Conservation (phyloP, 2,888 invertebrate species). For the Automeris io region DNA sequence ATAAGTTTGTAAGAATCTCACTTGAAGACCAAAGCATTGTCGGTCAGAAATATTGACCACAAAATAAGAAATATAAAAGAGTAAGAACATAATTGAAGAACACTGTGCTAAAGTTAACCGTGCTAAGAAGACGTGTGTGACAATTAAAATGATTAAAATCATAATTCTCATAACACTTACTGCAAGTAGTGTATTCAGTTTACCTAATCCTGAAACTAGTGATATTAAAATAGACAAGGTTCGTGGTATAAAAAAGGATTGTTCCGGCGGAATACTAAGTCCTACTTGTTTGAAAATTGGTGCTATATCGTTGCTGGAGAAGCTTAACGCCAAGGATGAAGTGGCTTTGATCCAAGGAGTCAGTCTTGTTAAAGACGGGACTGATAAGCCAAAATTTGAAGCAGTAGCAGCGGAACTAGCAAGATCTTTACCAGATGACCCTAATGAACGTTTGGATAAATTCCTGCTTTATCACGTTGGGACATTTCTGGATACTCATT, state of each 20-base stretch:
- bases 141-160: conserved; percentile 36
- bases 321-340: conserved; percentile 58
- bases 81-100: conserved; percentile 30
- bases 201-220: conserved; percentile 34
- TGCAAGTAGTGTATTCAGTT: conserved; percentile 27
- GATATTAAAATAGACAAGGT: conserved; percentile 26
- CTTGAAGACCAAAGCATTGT: conserved; percentile 33
- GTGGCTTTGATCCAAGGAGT: conserved; percentile 68
- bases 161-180: conserved; percentile 21
- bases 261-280: conserved; percentile 56
- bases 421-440: conserved; percentile 82
- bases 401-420: conserved; percentile 78
- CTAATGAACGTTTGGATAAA: conserved; percentile 83
- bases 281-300: conserved; percentile 64
- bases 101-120: conserved; percentile 32
- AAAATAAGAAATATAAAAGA: conserved; percentile 54
- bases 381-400: conserved; percentile 76
- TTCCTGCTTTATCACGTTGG: conserved; percentile 82
- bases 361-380: conserved; percentile 81
- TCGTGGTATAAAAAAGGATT: conserved; percentile 45
- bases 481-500: conserved; percentile 81
- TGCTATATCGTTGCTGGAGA: conserved; percentile 60
- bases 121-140: conserved; percentile 30
- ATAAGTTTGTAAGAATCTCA: conserved; percentile 14
- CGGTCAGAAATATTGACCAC: conserved; percentile 49